A percentile compares a stretch with the other conserved stretches of the same genome.
Evolutionary conservation across 1,140 invertebrate species (phyloP).

Genomic region (Panulirus ornatus): DNA sequence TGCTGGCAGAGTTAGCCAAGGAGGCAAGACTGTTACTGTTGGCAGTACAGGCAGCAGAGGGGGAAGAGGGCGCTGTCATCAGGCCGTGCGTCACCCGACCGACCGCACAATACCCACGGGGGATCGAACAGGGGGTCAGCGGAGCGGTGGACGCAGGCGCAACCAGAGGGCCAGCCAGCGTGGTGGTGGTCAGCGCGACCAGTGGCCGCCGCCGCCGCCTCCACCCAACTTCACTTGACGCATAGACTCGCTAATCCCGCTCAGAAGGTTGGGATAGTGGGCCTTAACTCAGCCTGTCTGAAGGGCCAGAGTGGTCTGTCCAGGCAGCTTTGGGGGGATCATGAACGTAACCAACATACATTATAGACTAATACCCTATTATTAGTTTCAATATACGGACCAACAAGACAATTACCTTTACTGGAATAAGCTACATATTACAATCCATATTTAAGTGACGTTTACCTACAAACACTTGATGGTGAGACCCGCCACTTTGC

Average conservation of each 20-base stretch:
- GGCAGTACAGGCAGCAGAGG: not conserved
- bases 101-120: constrained; percentile 36
- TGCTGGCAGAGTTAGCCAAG: not conserved
- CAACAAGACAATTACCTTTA: constrained; percentile 69
- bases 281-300: not conserved
- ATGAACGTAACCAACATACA: constrained; percentile 65
- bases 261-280: not conserved
- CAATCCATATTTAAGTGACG: constrained; percentile 66
- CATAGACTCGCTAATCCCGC: constrained; percentile 58
- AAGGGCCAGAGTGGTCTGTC: constrained; percentile 32
- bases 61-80: constrained; percentile 10
- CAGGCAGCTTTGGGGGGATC: constrained; percentile 37
- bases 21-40: not conserved
- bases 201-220: constrained; percentile 11
- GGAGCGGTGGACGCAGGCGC: constrained; percentile 19
- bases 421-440: constrained; percentile 60
- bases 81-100: constrained; percentile 4
- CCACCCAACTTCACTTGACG: constrained; percentile 51
- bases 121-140: constrained; percentile 42
- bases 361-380: constrained; percentile 73
- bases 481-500: constrained; percentile 49
- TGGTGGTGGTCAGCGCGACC: constrained; percentile 41
- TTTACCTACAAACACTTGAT: constrained; percentile 61
- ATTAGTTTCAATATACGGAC: constrained; percentile 72
- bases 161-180: not conserved